Evolutionary conservation across 2,113 vertebrate genomes (phyloP), one percentile per base, ranked within the genome.

Genomic region (Leiothrix lutea): DNA sequence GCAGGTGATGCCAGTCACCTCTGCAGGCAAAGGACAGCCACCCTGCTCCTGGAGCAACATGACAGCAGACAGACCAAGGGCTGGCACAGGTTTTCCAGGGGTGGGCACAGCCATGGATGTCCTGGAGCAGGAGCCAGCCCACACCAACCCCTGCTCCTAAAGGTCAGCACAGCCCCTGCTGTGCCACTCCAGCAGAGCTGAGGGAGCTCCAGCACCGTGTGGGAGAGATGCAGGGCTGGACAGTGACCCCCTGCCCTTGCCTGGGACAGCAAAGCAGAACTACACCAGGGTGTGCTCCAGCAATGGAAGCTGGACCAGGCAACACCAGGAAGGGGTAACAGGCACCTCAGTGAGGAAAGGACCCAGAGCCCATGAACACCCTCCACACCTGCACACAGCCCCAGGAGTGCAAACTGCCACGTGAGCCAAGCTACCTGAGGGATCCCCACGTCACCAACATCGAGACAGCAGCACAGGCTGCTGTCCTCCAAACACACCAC

Each of bases 381-480:
- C 10, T 58, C 22, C 25, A 7, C 2, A 42, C 14, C 45, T 50
- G 15, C 71, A 58, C 31, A 35, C n/a, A 48, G 54, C 53, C 48
- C 53, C 88, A 73, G 80, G 45, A 86, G 38, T 23, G n/a, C 21
- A 22, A 57, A n/a, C 0, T 28, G 40, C n/a, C 5, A 4, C 0
- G 8, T 2, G 25, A 80, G 50, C 1, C 10, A 44, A 5, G 5
- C 31, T 20, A 35, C 51, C 69, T 28, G n/a, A 24, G 38, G 29
- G 29, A 8, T 40, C 38, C 23, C 24, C 14, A 3, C 0, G 0
- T 8, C 3, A 20, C 2, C 4, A 1, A 6, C 38, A 74, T 12
- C 0, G 1, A 73, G 36, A 16, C 26, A 48, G 61, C 60, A 53
- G 19, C 5, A 10, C 21, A 4, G 42, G 74, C 40, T 44, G 66